phyloP scores from a whole-genome alignment of 2,888 invertebrate species.

The Temnothorax unifasciatus region DNA sequence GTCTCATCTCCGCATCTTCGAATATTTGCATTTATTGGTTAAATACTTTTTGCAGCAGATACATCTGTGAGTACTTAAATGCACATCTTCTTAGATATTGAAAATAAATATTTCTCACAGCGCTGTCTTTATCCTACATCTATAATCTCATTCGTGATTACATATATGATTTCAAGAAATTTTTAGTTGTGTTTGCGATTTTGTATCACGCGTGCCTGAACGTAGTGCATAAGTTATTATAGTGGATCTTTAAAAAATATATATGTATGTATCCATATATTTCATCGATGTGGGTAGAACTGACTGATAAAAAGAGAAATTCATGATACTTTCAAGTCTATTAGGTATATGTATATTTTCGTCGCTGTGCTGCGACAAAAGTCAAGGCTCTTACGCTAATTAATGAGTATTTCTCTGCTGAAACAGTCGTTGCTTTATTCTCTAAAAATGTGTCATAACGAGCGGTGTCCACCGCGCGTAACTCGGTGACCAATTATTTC shows the following conservation, averaged over 20 bases:
- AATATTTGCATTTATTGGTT: not conserved
- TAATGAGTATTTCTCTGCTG: not conserved
- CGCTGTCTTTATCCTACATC: not conserved
- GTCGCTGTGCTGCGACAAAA: not conserved
- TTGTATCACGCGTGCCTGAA: not conserved
- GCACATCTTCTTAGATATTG: not conserved
- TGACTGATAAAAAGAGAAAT: not conserved
- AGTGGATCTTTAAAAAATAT: not conserved
- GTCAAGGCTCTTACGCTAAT: slow-evolving; percentile 20
- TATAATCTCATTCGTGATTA: not conserved
- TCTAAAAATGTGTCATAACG: slow-evolving; percentile 18
- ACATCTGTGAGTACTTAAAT: not conserved
- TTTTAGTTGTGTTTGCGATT: not conserved
- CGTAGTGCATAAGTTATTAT: not conserved
- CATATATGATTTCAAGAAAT: not conserved
- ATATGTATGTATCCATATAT: not conserved
- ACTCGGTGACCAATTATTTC: slow-evolving; percentile 41
- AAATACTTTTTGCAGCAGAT: not conserved
- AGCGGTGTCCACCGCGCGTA: slow-evolving; percentile 8
- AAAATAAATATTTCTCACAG: not conserved
- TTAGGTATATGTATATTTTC: not conserved
- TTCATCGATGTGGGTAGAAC: not conserved
- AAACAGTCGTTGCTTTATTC: slow-evolving; percentile 8
- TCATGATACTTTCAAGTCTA: not conserved
- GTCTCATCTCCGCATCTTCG: not conserved